phyloP scores from a whole-genome alignment of 2,888 invertebrate genomes.

The Linnaemya tessellans region DNA sequence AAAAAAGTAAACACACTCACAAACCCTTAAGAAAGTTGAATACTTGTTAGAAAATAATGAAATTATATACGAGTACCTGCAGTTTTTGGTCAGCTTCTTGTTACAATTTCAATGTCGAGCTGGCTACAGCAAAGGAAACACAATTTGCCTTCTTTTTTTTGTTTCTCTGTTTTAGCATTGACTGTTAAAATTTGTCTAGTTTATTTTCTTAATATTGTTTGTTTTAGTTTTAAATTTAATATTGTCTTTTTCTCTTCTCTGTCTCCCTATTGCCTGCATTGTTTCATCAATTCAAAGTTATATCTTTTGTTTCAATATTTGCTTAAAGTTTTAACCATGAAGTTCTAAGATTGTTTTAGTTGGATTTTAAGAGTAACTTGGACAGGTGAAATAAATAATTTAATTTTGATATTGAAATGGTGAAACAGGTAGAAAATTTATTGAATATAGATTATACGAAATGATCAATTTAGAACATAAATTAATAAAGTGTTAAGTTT shows the following conservation, averaged over 20 bases:
- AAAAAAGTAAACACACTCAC: not conserved
- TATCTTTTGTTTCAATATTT: constrained; percentile 62
- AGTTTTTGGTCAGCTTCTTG: constrained; percentile 42
- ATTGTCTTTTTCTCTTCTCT: constrained; percentile 9
- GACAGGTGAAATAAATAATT: not conserved
- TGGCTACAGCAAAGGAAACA: not conserved
- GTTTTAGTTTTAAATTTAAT: constrained; percentile 56
- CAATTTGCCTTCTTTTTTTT: not conserved
- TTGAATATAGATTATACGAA: not conserved
- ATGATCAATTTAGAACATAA: too few species aligned
- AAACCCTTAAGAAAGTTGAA: not conserved
- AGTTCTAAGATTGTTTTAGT: constrained; percentile 26
- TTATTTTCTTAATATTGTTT: constrained; percentile 45
- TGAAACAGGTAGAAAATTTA: not conserved
- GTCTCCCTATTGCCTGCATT: constrained; percentile 28
- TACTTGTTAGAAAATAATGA: constrained; percentile 56
- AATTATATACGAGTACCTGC: constrained; percentile 61
- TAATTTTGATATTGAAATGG: constrained; percentile 20
- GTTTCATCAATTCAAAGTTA: constrained; percentile 46
- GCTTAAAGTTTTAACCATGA: constrained; percentile 52
- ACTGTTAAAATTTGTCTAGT: constrained; percentile 49
- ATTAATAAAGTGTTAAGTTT: too few species aligned
- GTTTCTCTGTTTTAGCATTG: constrained; percentile 14
- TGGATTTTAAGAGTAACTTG: not conserved
- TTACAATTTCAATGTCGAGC: constrained; percentile 15